Percentiles rank a stretch among this genome's conserved stretches.
phyloP scores from a whole-genome alignment of 2,888 invertebrate species.

The Auanema sp. region DNA sequence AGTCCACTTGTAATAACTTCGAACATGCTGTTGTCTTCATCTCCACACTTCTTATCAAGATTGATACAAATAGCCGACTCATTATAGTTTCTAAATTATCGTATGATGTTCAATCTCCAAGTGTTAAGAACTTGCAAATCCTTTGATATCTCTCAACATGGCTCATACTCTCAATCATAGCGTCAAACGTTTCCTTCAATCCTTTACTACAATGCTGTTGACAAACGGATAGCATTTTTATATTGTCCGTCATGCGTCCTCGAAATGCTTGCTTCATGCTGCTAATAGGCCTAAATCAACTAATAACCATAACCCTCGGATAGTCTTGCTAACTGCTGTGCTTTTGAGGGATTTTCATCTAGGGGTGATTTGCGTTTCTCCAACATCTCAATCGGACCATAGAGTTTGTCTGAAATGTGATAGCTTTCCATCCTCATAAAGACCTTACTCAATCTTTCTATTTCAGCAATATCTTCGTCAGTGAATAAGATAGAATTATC shows the following conservation, averaged over 20 bases:
- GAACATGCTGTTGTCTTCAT: constrained; percentile 38
- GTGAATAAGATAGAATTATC: too few species aligned
- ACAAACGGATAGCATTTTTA: constrained; percentile 11
- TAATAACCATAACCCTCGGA: too few species aligned
- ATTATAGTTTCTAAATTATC: constrained; percentile 30
- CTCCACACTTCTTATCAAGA: constrained; percentile 28
- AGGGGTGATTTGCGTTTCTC: too few species aligned
- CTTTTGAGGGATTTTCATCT: too few species aligned
- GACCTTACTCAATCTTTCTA: too few species aligned
- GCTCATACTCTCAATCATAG: constrained; percentile 35
- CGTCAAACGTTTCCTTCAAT: constrained; percentile 24
- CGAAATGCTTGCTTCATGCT: too few species aligned
- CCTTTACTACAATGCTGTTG: constrained; percentile 29
- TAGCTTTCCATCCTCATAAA: too few species aligned
- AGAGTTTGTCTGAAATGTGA: too few species aligned
- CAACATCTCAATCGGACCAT: too few species aligned
- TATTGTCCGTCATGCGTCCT: background rate
- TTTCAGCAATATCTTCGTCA: too few species aligned
- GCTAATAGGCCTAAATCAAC: too few species aligned
- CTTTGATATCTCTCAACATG: constrained; percentile 33
- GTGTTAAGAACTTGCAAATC: constrained; percentile 26
- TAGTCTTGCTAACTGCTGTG: too few species aligned
- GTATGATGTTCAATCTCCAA: background rate
- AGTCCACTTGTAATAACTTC: constrained; percentile 42
- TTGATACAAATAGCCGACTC: constrained; percentile 30